Evolutionary conservation across 1,140 invertebrate species (phyloP).

Genomic region (Sminthurides bifidus): DNA sequence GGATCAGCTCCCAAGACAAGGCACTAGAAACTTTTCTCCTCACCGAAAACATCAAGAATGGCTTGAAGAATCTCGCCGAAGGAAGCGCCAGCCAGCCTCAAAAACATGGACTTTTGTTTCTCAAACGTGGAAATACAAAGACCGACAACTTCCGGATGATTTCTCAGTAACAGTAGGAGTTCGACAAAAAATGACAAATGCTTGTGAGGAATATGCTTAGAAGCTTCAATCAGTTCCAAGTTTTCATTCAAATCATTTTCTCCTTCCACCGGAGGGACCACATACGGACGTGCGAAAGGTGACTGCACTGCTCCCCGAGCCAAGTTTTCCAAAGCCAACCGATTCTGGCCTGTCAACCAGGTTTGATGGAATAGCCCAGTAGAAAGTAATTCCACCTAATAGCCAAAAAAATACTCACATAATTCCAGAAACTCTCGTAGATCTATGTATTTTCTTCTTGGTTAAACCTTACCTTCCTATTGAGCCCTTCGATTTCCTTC

Average conservation of each 20-base stretch:
- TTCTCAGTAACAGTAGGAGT: constrained; percentile 26
- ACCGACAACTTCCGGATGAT: constrained; percentile 27
- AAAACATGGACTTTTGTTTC: constrained; percentile 11
- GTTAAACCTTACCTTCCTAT: constrained; percentile 48
- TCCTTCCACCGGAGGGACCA: constrained; percentile 58
- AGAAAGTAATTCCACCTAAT: constrained; percentile 47
- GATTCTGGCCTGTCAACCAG: constrained; percentile 80
- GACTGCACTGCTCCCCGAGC: constrained; percentile 14
- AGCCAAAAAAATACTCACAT: constrained; percentile 10
- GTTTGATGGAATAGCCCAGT: constrained; percentile 60
- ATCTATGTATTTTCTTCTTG: too few species aligned
- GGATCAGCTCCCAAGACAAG: too few species aligned
- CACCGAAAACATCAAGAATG: constrained; percentile 28
- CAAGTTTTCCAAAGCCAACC: constrained; percentile 57
- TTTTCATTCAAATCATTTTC: constrained; percentile 63
- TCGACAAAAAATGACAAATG: constrained; percentile 25
- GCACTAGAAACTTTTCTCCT: too few species aligned
- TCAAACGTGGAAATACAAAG: constrained; percentile 24
- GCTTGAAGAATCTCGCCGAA: constrained; percentile 25
- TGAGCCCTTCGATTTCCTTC: constrained; percentile 55
- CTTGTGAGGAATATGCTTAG: constrained; percentile 66
- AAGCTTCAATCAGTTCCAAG: constrained; percentile 73
- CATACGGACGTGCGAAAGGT: constrained; percentile 44
- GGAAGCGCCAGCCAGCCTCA: constrained; percentile 1
- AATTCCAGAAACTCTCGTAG: not conserved